A percentile compares a stretch with the other conserved stretches of the same genome.
phyloP scores from a whole-genome alignment of 64 coral and sea anemone species.

The Pachyseris speciosa region DNA sequence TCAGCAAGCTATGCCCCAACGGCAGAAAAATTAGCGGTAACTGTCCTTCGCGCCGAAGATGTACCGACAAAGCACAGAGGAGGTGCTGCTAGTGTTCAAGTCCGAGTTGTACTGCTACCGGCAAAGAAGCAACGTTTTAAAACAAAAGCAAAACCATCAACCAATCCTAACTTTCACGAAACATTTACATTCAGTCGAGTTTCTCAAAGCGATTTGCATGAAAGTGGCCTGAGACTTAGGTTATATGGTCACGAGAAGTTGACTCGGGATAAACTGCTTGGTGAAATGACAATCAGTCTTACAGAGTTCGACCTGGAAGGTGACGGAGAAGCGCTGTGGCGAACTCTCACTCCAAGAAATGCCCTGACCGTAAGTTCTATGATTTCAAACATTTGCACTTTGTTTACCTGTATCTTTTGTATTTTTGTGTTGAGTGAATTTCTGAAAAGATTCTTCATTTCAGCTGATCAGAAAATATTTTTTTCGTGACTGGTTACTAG shows the following conservation, averaged over 20 bases:
- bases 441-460: neutral
- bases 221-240: constrained; percentile 85
- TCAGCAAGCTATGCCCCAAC: constrained; percentile 99
- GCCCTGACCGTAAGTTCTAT: constrained; percentile 85
- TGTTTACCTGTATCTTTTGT: neutral
- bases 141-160: constrained; percentile 96
- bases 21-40: constrained; percentile 94
- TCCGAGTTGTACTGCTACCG: constrained; percentile 88
- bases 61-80: constrained; percentile 96
- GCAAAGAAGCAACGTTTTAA: constrained; percentile 95
- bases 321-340: constrained; percentile 87
- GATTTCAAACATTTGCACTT: constrained; percentile 18
- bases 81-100: constrained; percentile 84
- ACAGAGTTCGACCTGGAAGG: constrained; percentile 97
- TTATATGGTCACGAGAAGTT: constrained; percentile 96
- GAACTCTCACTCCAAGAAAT: constrained; percentile 93
- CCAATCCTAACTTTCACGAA: constrained; percentile 98
- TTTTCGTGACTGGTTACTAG: constrained; percentile 2
- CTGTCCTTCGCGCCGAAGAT: constrained; percentile 93
- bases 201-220: constrained; percentile 82
- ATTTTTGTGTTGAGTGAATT: neutral
- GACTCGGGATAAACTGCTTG: constrained; percentile 85
- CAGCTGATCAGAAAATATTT: neutral
- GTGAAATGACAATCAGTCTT: constrained; percentile 81
- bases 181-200: constrained; percentile 96